Conservation (phyloP, 2,113 vertebrate species). For the Turdus rufiventris region DNA sequence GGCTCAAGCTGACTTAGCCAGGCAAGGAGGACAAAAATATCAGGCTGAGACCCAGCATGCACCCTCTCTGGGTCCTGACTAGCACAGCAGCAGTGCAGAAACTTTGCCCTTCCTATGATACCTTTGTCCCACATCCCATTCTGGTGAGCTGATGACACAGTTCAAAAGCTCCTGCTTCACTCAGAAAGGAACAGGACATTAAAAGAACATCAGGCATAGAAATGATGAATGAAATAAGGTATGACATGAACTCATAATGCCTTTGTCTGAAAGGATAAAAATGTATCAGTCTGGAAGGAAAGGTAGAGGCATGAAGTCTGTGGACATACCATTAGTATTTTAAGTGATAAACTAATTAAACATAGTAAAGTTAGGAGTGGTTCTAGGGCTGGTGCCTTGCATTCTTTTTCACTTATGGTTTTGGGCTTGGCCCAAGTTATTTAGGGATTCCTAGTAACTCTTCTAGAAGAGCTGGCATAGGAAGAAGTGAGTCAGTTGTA, state of each 20-base stretch:
- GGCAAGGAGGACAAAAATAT: not conserved
- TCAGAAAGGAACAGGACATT: not conserved
- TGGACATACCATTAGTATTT: not conserved
- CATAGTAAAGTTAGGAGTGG: constrained; percentile 39
- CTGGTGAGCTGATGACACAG: not conserved
- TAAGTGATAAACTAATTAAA: constrained; percentile 51
- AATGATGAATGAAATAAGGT: not conserved
- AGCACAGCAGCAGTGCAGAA: not conserved
- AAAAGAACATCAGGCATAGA: not conserved
- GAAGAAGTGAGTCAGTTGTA: constrained; percentile 18
- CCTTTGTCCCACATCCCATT: not conserved
- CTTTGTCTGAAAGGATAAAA: not conserved
- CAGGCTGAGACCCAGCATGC: not conserved
- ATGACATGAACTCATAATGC: not conserved
- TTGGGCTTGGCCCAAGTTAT: not conserved
- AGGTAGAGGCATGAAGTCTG: not conserved
- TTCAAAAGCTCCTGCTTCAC: not conserved
- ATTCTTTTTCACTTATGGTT: constrained; percentile 47
- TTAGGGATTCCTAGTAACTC: not conserved
- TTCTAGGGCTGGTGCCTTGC: constrained; percentile 15
- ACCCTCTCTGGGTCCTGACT: not conserved
- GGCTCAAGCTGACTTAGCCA: not conserved
- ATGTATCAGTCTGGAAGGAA: not conserved
- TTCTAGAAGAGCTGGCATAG: not conserved
- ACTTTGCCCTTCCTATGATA: not conserved